Evolutionary conservation across 2,797 vertebrate genomes (phyloP).

Genomic region (Vespertilio murinus): DNA sequence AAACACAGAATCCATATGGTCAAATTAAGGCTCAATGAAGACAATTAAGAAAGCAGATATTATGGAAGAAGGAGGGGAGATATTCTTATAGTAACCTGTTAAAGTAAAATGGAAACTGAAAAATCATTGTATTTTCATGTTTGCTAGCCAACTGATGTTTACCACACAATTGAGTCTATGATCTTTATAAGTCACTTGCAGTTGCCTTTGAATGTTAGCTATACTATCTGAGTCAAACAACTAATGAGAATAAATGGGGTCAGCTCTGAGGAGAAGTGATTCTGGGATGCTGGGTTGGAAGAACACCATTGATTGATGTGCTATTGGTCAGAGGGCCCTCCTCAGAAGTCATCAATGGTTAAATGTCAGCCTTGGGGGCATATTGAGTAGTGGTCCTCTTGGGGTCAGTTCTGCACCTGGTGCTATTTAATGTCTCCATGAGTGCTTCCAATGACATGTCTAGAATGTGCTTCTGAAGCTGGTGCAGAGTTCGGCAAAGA

Average conservation of each 20-base stretch:
- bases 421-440: slow-evolving; percentile 59
- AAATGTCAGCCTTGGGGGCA: slow-evolving; percentile 74
- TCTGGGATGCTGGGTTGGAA: slow-evolving; percentile 6
- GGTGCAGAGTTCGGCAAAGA: background rate
- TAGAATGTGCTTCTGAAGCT: slow-evolving; percentile 7
- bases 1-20: background rate
- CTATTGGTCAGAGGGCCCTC: slow-evolving; percentile 63
- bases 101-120: background rate
- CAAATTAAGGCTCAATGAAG: background rate
- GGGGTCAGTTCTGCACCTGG: slow-evolving; percentile 66
- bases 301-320: slow-evolving; percentile 65
- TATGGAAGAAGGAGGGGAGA: background rate
- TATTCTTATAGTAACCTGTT: background rate
- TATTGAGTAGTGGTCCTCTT: slow-evolving; percentile 66
- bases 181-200: background rate
- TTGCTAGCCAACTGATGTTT: background rate
- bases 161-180: background rate
- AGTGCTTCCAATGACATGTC: slow-evolving; percentile 30
- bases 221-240: background rate
- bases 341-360: slow-evolving; percentile 75
- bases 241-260: slow-evolving; percentile 58
- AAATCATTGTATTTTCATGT: background rate
- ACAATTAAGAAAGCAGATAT: background rate
- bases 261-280: slow-evolving; percentile 50
- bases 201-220: slow-evolving; percentile 32